Evolutionary conservation across 2,113 vertebrate species (phyloP).

Genomic region (Petrocephalus zakoni): DNA sequence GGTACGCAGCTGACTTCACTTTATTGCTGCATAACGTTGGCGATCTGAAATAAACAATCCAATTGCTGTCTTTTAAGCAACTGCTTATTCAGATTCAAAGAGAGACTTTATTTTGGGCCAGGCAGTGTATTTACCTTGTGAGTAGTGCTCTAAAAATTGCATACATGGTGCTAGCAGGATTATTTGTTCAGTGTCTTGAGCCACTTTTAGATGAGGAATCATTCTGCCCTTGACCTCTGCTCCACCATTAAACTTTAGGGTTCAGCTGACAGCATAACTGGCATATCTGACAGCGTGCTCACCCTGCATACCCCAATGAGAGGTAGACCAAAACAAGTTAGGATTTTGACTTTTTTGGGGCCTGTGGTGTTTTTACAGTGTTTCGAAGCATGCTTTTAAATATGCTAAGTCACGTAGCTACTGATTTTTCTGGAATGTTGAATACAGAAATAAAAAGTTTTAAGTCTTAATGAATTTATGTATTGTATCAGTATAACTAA

Average conservation of each 20-base stretch:
- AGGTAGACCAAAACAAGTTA: neutral
- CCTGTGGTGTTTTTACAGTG: neutral
- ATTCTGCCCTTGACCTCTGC: neutral
- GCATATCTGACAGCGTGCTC: neutral
- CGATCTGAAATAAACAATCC: too few species aligned
- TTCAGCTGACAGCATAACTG: neutral
- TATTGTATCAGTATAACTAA: neutral
- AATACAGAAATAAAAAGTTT: neutral
- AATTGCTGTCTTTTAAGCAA: too few species aligned
- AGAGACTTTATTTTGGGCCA: too few species aligned
- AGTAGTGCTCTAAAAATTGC: neutral
- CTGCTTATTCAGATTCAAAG: too few species aligned
- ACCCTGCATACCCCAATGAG: neutral
- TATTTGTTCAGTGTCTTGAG: neutral
- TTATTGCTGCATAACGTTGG: too few species aligned
- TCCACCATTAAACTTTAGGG: neutral
- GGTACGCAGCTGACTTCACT: too few species aligned
- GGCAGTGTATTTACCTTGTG: neutral
- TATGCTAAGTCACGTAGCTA: neutral
- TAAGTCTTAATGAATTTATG: neutral
- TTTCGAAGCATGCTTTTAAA: neutral
- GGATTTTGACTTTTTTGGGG: neutral
- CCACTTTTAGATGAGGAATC: neutral
- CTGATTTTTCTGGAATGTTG: neutral
- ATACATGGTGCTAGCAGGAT: neutral